Evolutionary conservation across 2,888 invertebrate genomes (phyloP).

Genomic region (Archips crataeganus): DNA sequence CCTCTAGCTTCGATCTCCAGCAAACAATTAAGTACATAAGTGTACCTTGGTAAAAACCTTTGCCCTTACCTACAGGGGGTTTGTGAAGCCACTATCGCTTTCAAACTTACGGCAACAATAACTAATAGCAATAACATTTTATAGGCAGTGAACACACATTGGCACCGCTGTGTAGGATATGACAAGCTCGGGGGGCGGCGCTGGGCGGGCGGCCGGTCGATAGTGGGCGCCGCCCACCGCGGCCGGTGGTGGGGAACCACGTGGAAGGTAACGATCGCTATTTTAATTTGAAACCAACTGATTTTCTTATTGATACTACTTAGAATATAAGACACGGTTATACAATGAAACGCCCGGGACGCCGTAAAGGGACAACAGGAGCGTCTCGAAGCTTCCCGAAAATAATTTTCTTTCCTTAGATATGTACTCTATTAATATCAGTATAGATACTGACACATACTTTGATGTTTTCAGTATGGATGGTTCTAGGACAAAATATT

Average conservation of each 20-base stretch:
- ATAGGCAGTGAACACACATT: conserved; percentile 69
- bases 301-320: conserved; percentile 16
- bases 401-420: too few relatives aligned
- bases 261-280: conserved; percentile 46
- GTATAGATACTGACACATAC: background rate
- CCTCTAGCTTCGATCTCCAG: too few relatives aligned
- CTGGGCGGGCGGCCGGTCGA: conserved; percentile 72
- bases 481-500: too few relatives aligned
- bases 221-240: conserved; percentile 58
- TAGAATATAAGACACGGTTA: too few relatives aligned
- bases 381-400: too few relatives aligned
- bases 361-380: too few relatives aligned
- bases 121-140: conserved; percentile 77
- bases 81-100: conserved; percentile 35
- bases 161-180: conserved; percentile 57
- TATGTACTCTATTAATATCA: background rate
- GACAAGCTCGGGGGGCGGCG: conserved; percentile 66
- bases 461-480: too few relatives aligned
- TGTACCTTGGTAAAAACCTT: background rate
- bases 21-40: too few relatives aligned
- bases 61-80: background rate
- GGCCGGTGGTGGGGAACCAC: conserved; percentile 41
- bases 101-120: conserved; percentile 70
- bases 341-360: too few relatives aligned
- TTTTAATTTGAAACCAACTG: conserved; percentile 27